Conservation (phyloP, 2,113 vertebrate genomes). For the Indicator maculatus region DNA sequence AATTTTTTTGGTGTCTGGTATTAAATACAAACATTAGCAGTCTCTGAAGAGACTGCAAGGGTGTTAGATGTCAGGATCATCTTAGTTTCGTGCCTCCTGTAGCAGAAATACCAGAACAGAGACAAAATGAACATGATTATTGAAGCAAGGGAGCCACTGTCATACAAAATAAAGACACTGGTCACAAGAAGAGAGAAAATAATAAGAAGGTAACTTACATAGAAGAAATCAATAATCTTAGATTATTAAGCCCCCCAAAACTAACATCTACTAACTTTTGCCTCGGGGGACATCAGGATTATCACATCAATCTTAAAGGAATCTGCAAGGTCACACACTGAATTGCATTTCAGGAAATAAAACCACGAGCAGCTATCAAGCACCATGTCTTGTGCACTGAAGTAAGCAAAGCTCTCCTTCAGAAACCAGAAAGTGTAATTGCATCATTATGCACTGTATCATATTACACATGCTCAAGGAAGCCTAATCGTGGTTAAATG, state of each 20-base stretch:
- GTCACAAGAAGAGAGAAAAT: not conserved
- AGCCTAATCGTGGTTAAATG: not conserved
- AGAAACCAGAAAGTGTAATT: not conserved
- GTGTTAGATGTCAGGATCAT: not conserved
- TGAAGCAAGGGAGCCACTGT: not conserved
- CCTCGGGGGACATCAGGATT: not conserved
- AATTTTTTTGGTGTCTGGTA: not conserved
- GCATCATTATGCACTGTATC: not conserved
- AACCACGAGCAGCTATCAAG: not conserved
- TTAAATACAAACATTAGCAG: not conserved
- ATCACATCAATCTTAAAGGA: not conserved
- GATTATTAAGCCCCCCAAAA: not conserved
- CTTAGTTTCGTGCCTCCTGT: not conserved
- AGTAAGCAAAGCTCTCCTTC: not conserved
- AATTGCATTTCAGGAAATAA: not conserved
- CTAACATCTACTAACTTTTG: not conserved
- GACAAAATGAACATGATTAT: not conserved
- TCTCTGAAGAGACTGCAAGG: conserved; percentile 3
- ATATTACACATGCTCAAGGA: not conserved
- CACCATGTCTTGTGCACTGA: not conserved
- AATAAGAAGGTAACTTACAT: not conserved
- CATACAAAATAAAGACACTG: not conserved
- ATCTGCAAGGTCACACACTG: not conserved
- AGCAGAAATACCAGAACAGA: not conserved
- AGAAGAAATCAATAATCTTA: not conserved